Conservation (phyloP, 2,888 invertebrate species). For the Tryphoninae sp. region DNA sequence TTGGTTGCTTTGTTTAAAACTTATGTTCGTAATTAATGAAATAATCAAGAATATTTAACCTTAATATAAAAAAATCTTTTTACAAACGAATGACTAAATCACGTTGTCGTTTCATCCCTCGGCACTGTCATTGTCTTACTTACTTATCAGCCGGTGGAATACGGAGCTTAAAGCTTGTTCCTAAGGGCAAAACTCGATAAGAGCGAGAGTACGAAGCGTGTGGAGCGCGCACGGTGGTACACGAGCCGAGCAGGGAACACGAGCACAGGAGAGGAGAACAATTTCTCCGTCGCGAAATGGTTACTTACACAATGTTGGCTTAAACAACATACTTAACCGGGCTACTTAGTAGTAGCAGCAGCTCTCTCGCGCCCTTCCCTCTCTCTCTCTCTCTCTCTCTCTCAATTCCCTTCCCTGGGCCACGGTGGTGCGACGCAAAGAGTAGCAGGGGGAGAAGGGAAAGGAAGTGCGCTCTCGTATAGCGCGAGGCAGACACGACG, state of each 20-base stretch:
- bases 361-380: slow-evolving; percentile 6
- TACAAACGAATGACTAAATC: neutral
- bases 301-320: slow-evolving; percentile 80
- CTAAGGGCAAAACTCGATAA: neutral
- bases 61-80: slow-evolving; percentile 6
- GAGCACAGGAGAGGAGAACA: slow-evolving; percentile 50
- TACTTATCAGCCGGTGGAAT: no score
- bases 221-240: slow-evolving; percentile 1
- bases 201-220: neutral
- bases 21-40: neutral
- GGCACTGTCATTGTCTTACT: no score
- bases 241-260: slow-evolving; percentile 40
- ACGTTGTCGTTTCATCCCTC: no score
- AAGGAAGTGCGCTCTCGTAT: slow-evolving; percentile 37
- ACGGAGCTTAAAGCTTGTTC: neutral
- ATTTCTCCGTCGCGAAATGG: slow-evolving; percentile 72
- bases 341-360: slow-evolving; percentile 78
- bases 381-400: neutral
- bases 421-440: neutral
- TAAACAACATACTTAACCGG: slow-evolving; percentile 81
- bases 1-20: no score
- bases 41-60: neutral
- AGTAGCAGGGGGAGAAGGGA: neutral
- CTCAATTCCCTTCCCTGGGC: slow-evolving; percentile 11
- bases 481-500: slow-evolving; percentile 67